Evolutionary conservation across 2,888 invertebrate genomes (phyloP).

Genomic region (Athalia cordata): DNA sequence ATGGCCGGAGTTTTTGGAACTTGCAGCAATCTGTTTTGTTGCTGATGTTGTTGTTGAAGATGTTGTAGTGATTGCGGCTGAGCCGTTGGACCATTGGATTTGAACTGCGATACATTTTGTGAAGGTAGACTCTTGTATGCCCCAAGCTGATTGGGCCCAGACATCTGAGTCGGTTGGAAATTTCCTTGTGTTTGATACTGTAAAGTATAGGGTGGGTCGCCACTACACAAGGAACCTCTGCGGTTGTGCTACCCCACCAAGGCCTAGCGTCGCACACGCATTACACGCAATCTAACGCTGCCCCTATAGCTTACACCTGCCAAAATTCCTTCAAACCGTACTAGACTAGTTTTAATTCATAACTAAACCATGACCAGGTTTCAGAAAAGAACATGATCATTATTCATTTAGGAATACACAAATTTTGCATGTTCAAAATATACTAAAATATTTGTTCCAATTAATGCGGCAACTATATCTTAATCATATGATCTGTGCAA

Average conservation of each 20-base stretch:
- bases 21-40: conserved; percentile 48
- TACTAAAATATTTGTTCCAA: not conserved
- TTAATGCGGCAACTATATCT: too few species aligned
- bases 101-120: conserved; percentile 44
- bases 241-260: conserved; percentile 73
- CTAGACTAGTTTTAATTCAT: conserved; percentile 61
- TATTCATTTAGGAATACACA: conserved; percentile 13
- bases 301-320: conserved; percentile 68
- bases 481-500: too few species aligned
- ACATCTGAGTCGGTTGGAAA: conserved; percentile 59
- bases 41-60: conserved; percentile 50
- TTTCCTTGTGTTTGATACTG: conserved; percentile 69
- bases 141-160: conserved; percentile 59
- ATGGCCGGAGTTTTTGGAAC: conserved; percentile 21
- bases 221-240: conserved; percentile 74
- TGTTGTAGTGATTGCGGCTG: conserved; percentile 48
- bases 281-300: conserved; percentile 66
- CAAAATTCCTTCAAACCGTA: conserved; percentile 60
- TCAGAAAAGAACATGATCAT: conserved; percentile 1
- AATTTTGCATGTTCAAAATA: not conserved
- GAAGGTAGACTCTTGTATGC: conserved; percentile 56
- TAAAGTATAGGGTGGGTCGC: conserved; percentile 73
- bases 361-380: conserved; percentile 56
- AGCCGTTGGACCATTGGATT: conserved; percentile 45
- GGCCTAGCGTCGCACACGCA: conserved; percentile 70